These are phyloP conservation scores for Salvelinus fontinalis DNA, from an alignment of 2,113 vertebrate genomes.

Conservation along the genomic window DNA sequence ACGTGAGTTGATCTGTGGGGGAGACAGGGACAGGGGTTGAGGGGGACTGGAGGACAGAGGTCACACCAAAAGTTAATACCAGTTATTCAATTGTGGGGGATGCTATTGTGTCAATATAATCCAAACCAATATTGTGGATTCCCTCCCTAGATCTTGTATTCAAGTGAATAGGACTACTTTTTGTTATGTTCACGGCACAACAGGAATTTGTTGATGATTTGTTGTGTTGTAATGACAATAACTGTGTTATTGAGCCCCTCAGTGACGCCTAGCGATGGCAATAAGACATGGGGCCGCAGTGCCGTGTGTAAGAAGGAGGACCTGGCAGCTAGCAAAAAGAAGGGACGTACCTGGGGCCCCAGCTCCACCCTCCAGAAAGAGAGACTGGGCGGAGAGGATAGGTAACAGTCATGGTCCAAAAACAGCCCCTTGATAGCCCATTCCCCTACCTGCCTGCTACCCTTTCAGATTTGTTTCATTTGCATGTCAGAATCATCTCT, in stretches of 20 bases:
- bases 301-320: conserved; percentile 83
- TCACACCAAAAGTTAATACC: no score
- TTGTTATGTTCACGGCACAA: no score
- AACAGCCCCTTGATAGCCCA: not conserved
- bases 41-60: not conserved
- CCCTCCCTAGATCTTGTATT: no score
- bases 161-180: no score
- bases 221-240: no score
- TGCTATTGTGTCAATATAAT: no score
- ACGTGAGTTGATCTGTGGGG: conserved; percentile 68
- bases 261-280: conserved; percentile 87
- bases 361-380: conserved; percentile 89
- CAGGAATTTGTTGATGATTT: no score
- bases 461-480: no score
- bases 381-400: conserved; percentile 83
- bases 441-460: no score
- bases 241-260: conserved; percentile 10
- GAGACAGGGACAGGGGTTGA: not conserved
- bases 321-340: conserved; percentile 82
- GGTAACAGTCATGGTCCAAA: conserved; percentile 59
- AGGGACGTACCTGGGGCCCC: conserved; percentile 89
- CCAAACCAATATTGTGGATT: no score
- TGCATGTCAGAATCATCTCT: no score
- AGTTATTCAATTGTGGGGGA: no score
- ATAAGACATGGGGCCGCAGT: conserved; percentile 85